Percentiles rank a stretch among this genome's conserved stretches.
phyloP scores from a whole-genome alignment of 53 echinoderm and acorn worm genomes.

The Patiria pectinifera region DNA sequence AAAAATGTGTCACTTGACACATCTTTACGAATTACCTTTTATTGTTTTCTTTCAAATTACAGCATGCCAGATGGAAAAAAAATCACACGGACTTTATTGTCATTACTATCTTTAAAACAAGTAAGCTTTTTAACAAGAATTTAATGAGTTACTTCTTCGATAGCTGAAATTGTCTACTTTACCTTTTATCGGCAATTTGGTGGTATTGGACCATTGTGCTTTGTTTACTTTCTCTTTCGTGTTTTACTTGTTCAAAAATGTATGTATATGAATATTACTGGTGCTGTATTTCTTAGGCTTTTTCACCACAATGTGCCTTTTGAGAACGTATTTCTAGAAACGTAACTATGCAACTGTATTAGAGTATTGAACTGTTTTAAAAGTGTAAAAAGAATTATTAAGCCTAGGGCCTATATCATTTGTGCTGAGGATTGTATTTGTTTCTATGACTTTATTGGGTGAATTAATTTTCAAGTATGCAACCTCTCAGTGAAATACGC shows the following conservation, averaged over 20 bases:
- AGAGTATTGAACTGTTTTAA: background rate
- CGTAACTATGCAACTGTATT: background rate
- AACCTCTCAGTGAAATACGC: background rate
- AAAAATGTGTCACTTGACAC: too few relatives aligned
- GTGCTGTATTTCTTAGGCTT: background rate
- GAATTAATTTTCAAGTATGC: background rate
- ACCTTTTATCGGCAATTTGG: too few relatives aligned
- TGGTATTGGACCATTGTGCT: too few relatives aligned
- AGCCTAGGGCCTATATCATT: background rate
- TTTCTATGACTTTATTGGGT: background rate
- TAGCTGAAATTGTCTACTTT: too few relatives aligned
- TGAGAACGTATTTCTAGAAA: background rate
- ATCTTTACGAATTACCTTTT: too few relatives aligned
- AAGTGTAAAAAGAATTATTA: background rate
- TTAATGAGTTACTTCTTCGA: too few relatives aligned
- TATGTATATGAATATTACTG: background rate
- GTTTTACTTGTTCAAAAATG: background rate
- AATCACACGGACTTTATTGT: too few relatives aligned
- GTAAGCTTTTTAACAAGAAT: too few relatives aligned
- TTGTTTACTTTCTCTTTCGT: background rate
- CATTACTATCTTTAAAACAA: too few relatives aligned
- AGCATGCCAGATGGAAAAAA: too few relatives aligned
- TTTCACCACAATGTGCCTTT: constrained; percentile 2
- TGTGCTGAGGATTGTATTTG: background rate
- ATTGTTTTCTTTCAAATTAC: too few relatives aligned